Conservation (phyloP, 2,888 invertebrate species). For the Hyposoter dolosus region DNA sequence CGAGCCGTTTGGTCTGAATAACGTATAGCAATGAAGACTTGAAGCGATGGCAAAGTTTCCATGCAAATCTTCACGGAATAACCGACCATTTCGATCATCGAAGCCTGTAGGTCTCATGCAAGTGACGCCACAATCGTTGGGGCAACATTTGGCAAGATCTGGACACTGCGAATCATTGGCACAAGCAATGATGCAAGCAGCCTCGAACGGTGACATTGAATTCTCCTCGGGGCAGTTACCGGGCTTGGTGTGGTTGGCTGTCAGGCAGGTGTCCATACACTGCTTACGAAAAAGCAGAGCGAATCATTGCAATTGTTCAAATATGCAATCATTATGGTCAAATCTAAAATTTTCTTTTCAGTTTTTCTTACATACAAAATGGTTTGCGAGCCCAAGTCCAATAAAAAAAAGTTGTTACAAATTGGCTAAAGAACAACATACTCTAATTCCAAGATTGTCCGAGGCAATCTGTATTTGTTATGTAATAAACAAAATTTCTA, state of each 20-base stretch:
- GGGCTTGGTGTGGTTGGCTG: conserved; percentile 85
- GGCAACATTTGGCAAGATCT: conserved; percentile 90
- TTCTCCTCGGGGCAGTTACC: conserved; percentile 84
- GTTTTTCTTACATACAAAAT: too few relatives aligned
- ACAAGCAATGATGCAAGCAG: conserved; percentile 88
- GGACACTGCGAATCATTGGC: conserved; percentile 89
- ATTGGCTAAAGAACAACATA: too few relatives aligned
- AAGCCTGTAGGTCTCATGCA: conserved; percentile 89
- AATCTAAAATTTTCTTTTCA: too few relatives aligned
- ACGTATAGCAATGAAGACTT: background rate
- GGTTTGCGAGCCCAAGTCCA: too few relatives aligned
- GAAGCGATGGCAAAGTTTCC: background rate
- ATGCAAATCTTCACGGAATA: too few relatives aligned
- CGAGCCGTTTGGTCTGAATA: background rate
- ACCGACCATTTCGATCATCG: conserved; percentile 86
- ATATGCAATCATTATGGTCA: too few relatives aligned
- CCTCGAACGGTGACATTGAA: conserved; percentile 86
- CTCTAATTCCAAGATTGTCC: too few relatives aligned
- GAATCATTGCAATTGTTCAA: background rate
- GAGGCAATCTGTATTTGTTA: too few relatives aligned
- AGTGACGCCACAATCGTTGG: conserved; percentile 89
- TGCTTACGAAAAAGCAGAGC: conserved; percentile 80
- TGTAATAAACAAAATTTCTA: too few relatives aligned
- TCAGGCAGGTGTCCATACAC: conserved; percentile 87
- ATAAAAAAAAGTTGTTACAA: too few relatives aligned